Base-by-base conservation (phyloP, 2,888 invertebrate genomes). In the Synergus umbraculus region DNA sequence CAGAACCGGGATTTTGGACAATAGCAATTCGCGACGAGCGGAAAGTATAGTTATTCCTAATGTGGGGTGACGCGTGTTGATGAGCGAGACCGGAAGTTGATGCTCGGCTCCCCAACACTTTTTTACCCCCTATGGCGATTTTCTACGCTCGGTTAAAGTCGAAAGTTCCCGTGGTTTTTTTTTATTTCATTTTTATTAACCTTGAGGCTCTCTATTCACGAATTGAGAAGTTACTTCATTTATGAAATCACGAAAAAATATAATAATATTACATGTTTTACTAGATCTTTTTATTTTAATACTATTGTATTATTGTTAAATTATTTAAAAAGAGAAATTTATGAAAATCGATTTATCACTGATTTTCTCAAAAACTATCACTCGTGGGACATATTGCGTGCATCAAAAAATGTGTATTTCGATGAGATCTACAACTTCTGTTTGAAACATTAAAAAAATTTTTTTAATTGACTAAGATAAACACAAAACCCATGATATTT, bases 21-120 rank as follows among this genome's bases (percentile, higher is more conserved):
- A 89, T 89, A 82, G 89, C 83, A 86, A 83, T 84, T 86, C 84
- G 85, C 85, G 86, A 88, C 86, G 87, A 89, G 88, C 89, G 90
- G 90, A 91, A 90, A 89, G 91, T 88, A 89, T 88, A 89, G 90
- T 90, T 91, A 90, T 88, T 86, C 87, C 88, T 90, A 89, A 90
- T 90, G 88, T 86, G 87, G 89, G 88, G 87, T 86, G 90, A 90
- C 90, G 90, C 90, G 89, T 89, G 89, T 86, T 88, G 89, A 90
- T 90, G 89, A 90, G 88, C 87, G 86, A 85, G 83, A 85, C 89
- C 90, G 90, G 91, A 91, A 91, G 88, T 90, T 87, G 84, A 85
- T 90, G 87, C 80, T 80, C 81, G 43, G 37, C 69, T 44, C 69
- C 69, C 46, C 69, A 22, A 65, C n/a, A 65, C 73, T 49, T n/a